Percentiles rank a stretch among this genome's conserved stretches.
These are phyloP conservation scores for Piscicola geometra DNA, from an alignment of 2,888 invertebrate species.

Conservation along the genomic window DNA sequence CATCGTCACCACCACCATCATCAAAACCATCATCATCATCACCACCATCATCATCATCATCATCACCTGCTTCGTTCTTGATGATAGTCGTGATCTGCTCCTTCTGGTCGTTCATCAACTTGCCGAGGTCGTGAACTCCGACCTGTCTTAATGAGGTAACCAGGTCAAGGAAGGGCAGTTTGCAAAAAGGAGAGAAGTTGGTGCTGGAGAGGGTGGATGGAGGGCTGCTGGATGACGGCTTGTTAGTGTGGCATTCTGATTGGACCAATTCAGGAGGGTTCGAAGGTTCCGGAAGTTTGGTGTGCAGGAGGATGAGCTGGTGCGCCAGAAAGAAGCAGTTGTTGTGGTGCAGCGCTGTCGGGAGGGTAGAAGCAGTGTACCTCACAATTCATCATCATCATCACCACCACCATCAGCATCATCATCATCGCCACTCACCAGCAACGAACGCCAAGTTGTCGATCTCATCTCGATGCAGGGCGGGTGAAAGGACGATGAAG, in stretches of 20 bases:
- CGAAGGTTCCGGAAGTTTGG: not conserved
- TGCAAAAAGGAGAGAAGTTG: constrained; percentile 60
- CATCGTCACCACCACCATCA: no score
- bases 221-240: constrained; percentile 68
- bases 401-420: no score
- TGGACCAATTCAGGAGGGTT: no score
- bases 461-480: constrained; percentile 1
- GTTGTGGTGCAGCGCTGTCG: constrained; percentile 64
- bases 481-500: not conserved
- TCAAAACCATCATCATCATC: no score
- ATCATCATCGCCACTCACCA: not conserved
- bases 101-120: constrained; percentile 71
- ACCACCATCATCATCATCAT: no score
- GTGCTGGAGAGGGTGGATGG: constrained; percentile 61
- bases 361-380: not conserved
- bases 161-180: constrained; percentile 68
- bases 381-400: no score
- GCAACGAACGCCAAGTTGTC: not conserved
- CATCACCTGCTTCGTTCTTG: constrained; percentile 9
- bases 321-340: constrained; percentile 84
- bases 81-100: constrained; percentile 69
- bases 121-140: constrained; percentile 68
- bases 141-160: constrained; percentile 66
- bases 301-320: constrained; percentile 58
- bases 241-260: no score